phyloP scores from a whole-genome alignment of 1,140 invertebrate genomes.

The Trigoniulus corallinus region DNA sequence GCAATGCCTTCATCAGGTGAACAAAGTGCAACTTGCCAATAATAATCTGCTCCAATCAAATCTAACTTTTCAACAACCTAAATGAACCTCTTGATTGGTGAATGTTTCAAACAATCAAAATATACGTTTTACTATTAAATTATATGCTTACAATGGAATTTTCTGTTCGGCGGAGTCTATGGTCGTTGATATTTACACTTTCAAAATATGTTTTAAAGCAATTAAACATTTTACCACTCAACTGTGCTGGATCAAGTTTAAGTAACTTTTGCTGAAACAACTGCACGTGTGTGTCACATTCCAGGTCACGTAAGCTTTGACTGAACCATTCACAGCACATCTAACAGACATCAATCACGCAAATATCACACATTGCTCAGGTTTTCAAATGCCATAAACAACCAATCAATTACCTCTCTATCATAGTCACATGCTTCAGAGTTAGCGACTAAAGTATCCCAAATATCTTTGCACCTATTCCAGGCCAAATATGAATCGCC shows the following conservation, averaged over 20 bases:
- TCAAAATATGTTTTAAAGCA: conserved; percentile 36
- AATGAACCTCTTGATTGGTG: too few relatives aligned
- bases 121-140: not conserved
- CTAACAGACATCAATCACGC: conserved; percentile 15
- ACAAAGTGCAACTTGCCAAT: conserved; percentile 35
- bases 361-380: conserved; percentile 1
- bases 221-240: conserved; percentile 30
- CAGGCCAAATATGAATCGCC: conserved; percentile 33
- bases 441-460: conserved; percentile 31
- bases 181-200: conserved; percentile 31
- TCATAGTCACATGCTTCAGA: conserved; percentile 29
- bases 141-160: not conserved
- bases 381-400: conserved; percentile 9
- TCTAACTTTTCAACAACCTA: conserved; percentile 33
- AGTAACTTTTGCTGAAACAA: conserved; percentile 34
- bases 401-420: conserved; percentile 21
- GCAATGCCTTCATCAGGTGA: conserved; percentile 29
- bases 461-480: conserved; percentile 32
- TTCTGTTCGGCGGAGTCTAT: too few relatives aligned
- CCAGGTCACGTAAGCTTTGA: conserved; percentile 31
- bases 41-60: conserved; percentile 30
- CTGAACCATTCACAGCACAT: conserved; percentile 35
- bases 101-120: too few relatives aligned
- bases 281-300: conserved; percentile 29
- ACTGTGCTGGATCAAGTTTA: conserved; percentile 26